A percentile compares a stretch with the other conserved stretches of the same genome.
These are phyloP conservation scores for Picus viridis DNA, from an alignment of 2,797 vertebrate species.

Conservation along the genomic window DNA sequence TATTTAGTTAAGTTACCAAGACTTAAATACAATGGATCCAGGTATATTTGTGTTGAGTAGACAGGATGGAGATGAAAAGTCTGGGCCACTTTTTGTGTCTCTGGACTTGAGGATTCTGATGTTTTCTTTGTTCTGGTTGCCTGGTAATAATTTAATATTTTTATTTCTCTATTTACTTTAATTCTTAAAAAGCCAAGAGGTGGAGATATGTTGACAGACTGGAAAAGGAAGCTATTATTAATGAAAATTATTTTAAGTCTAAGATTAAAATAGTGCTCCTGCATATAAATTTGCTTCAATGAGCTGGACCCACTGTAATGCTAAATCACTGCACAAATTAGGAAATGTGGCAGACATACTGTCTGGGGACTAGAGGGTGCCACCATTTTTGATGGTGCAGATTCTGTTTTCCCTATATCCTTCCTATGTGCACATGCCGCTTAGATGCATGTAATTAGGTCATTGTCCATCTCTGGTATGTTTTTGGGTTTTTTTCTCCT, in stretches of 20 bases:
- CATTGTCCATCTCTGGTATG: background rate
- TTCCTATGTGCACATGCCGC: background rate
- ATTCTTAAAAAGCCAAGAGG: slow-evolving; percentile 74
- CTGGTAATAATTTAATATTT: slow-evolving; percentile 74
- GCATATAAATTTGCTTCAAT: slow-evolving; percentile 71
- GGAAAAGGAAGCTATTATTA: slow-evolving; percentile 69
- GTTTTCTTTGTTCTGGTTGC: slow-evolving; percentile 67
- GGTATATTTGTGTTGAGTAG: background rate
- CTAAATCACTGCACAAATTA: slow-evolving; percentile 45
- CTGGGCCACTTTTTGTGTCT: background rate
- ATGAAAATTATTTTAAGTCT: slow-evolving; percentile 76
- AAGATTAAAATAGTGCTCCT: slow-evolving; percentile 72
- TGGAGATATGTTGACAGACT: slow-evolving; percentile 69
- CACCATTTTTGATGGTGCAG: background rate
- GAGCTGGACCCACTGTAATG: slow-evolving; percentile 43
- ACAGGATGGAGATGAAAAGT: background rate
- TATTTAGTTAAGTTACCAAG: slow-evolving; percentile 31
- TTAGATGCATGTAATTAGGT: background rate
- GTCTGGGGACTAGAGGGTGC: background rate
- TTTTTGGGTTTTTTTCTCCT: background rate
- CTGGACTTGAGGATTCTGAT: slow-evolving; percentile 22
- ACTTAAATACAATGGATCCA: background rate
- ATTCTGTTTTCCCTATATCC: background rate
- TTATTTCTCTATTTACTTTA: slow-evolving; percentile 78
- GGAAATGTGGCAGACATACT: background rate